A percentile compares a stretch with the other conserved stretches of the same genome.
These are phyloP conservation scores for Limnephilus rhombicus DNA, from an alignment of 2,888 invertebrate species.

Conservation along the genomic window DNA sequence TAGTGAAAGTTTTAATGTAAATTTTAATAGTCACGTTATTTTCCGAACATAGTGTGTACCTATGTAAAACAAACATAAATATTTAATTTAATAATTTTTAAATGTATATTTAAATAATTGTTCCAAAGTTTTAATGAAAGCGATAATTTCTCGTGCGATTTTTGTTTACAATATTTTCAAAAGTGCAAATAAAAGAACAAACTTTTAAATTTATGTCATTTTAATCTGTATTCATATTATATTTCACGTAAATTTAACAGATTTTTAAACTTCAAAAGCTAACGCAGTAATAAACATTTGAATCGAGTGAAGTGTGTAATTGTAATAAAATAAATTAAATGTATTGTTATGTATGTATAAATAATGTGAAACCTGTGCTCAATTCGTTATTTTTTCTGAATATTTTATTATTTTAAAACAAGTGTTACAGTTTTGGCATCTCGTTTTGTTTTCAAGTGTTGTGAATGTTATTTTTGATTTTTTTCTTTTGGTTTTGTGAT, in stretches of 20 bases:
- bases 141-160: slow-evolving; percentile 5
- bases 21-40: slow-evolving; percentile 53
- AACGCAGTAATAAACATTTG: slow-evolving; percentile 41
- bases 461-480: slow-evolving; percentile 30
- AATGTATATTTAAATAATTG: slow-evolving; percentile 66
- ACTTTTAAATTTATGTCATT: slow-evolving; percentile 3
- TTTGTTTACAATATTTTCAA: slow-evolving; percentile 26
- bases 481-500: slow-evolving; percentile 32
- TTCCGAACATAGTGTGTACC: slow-evolving; percentile 46
- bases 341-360: slow-evolving; percentile 69
- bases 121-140: slow-evolving; percentile 66
- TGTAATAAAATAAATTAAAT: slow-evolving; percentile 68
- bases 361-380: slow-evolving; percentile 72
- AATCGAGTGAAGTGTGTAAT: slow-evolving; percentile 67
- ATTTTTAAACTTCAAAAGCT: not conserved
- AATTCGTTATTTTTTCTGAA: slow-evolving; percentile 45
- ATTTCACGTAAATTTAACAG: not conserved
- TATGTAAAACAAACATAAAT: slow-evolving; percentile 48
- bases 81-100: slow-evolving; percentile 45
- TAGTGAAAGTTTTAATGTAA: slow-evolving; percentile 58
- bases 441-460: slow-evolving; percentile 39
- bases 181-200: slow-evolving; percentile 8
- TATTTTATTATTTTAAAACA: slow-evolving; percentile 47
- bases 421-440: slow-evolving; percentile 36
- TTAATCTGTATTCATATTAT: not conserved